Percentiles rank a stretch among this genome's conserved stretches.
Conservation (phyloP, 2,888 invertebrate genomes). For the Apantesis nais region DNA sequence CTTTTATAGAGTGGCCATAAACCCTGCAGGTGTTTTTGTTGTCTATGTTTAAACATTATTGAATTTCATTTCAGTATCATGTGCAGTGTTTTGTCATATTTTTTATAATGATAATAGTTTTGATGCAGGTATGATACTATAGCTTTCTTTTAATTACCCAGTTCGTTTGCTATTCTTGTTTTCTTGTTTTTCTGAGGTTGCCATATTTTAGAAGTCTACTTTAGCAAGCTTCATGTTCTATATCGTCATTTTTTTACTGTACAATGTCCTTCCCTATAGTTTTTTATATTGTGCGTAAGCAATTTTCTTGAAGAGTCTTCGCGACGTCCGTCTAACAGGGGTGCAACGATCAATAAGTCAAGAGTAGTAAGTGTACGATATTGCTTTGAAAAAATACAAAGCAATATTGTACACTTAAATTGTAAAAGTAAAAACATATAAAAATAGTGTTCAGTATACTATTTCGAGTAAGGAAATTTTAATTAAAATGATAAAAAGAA, state of each 20-base stretch:
- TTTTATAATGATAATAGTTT: neutral
- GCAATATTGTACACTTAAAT: neutral
- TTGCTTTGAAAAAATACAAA: no score
- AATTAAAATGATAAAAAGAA: no score
- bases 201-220: neutral
- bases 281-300: neutral
- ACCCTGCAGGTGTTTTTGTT: conserved; percentile 39
- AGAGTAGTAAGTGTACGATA: conserved; percentile 21
- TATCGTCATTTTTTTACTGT: neutral
- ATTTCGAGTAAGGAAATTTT: no score
- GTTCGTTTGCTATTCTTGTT: neutral
- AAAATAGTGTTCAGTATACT: neutral
- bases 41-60: conserved; percentile 38
- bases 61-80: conserved; percentile 29
- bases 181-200: neutral
- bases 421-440: neutral
- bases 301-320: neutral
- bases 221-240: neutral
- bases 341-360: conserved; percentile 47
- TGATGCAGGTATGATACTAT: neutral
- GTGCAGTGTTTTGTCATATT: neutral
- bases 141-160: neutral
- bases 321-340: neutral
- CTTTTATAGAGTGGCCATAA: conserved; percentile 28
- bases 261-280: neutral